Evolutionary conservation across 2,113 vertebrate species (phyloP).

Genomic region (Rousettus leschenaultii): DNA sequence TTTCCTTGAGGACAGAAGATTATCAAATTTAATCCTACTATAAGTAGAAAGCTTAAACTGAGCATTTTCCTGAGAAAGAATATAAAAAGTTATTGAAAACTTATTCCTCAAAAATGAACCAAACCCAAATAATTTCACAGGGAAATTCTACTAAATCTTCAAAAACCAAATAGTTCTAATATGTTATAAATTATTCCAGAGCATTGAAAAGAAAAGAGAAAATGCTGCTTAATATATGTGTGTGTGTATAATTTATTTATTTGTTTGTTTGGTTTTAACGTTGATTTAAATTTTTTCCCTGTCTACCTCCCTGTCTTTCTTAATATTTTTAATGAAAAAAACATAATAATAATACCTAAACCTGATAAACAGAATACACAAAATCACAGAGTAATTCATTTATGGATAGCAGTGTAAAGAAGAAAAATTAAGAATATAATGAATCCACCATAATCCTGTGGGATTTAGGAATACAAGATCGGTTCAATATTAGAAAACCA

Average conservation of each 20-base stretch:
- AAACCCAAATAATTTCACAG: not conserved
- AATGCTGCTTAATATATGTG: no score
- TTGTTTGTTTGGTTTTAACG: no score
- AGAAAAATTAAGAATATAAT: not conserved
- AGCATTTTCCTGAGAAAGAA: not conserved
- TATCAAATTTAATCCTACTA: not conserved
- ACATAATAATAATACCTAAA: not conserved
- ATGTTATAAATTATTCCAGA: not conserved
- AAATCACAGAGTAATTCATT: not conserved
- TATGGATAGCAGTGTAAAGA: not conserved
- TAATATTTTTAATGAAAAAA: no score
- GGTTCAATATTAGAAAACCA: not conserved
- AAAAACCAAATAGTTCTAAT: not conserved
- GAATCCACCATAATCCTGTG: not conserved
- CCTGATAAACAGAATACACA: no score
- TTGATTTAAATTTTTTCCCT: no score
- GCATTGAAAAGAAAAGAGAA: not conserved
- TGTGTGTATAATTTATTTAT: no score
- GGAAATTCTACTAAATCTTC: not conserved
- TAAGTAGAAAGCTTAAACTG: not conserved
- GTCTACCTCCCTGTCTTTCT: no score
- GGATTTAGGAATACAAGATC: not conserved
- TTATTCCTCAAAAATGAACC: not conserved
- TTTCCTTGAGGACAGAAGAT: not conserved
- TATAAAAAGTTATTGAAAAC: no score